Base-by-base conservation (phyloP, 2,888 invertebrate species). In the Lepidonotus clava region DNA sequence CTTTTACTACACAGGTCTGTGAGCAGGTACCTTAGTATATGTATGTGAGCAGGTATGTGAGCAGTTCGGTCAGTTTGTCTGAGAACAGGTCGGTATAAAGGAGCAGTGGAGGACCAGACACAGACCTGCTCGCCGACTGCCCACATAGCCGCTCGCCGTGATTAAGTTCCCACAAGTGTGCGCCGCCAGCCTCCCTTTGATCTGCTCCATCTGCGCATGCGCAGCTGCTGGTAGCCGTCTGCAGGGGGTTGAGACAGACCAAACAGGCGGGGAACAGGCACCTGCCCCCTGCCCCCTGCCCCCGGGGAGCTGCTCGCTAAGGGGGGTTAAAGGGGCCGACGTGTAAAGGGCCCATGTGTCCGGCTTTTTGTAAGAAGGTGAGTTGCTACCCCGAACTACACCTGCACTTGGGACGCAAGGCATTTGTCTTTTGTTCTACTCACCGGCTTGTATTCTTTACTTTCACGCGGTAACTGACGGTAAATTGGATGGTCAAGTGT, bases 161-260 rank as follows among this genome's bases (percentile, higher is more conserved):
- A 80, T 46, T 80, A 80, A 80, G 80, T 80, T 80, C 80, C 80
- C 80, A 46, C 80, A 80, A 80, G 80, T 80, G 80, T 80, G 80
- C 41, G 76, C 80, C 80, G 46, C 51, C 11, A 51, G 51, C 80
- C 36, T 71, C 71, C 11, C 71, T 80, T 80, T 80, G 80, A 80
- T 80, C 80, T 80, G 32, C 46, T 14, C 80, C 80, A 80, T 80
- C 80, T 71, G 71, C 71, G 71, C 71, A 71, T n/a, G 71, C 71
- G 38, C 71, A 71, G 71, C 71, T 71, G 71, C 71, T 71, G 71
- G 71, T 71, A 71, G 8, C 71, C 71, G 71, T 71, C 71, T 71
- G 71, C 11, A 14, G 71, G 24, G 21, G 38, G n/a, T n/a, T 24
- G 71, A 71, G 38, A 71, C 71, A 18, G 36, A 34, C 14, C 71